phyloP scores from a whole-genome alignment of 1,140 invertebrate species.

The Papilio aristodemus region DNA sequence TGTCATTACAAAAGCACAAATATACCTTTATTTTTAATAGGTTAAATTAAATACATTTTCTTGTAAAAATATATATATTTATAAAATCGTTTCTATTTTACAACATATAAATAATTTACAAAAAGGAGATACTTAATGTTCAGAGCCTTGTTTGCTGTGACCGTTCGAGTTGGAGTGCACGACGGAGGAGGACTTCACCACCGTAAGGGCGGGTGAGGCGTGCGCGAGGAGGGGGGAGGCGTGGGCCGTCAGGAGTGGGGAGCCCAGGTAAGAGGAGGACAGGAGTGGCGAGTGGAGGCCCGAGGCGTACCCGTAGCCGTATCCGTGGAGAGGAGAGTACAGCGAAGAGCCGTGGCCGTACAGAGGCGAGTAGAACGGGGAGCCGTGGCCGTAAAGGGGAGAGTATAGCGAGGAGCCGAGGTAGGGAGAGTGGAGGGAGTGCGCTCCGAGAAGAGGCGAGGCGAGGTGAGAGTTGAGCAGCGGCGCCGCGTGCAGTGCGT shows the following conservation, averaged over 20 bases:
- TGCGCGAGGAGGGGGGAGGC: not conserved
- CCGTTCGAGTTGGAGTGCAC: not conserved
- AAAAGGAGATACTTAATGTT: not conserved
- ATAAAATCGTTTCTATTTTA: slow-evolving; percentile 13
- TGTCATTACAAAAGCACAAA: no score
- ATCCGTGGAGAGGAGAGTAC: not conserved
- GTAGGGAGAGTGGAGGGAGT: not conserved
- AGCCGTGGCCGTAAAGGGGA: not conserved
- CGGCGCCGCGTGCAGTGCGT: not conserved
- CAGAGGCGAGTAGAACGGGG: slow-evolving; percentile 2
- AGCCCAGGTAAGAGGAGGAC: slow-evolving; percentile 2
- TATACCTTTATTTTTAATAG: no score
- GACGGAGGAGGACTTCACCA: slow-evolving; percentile 6
- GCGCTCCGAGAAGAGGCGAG: slow-evolving; percentile 20
- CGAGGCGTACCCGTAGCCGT: not conserved
- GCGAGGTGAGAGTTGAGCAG: not conserved
- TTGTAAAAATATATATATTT: slow-evolving; percentile 21
- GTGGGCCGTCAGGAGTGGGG: not conserved
- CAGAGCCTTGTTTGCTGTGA: not conserved
- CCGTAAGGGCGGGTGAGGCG: not conserved
- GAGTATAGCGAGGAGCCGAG: slow-evolving; percentile 6
- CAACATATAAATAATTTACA: slow-evolving; percentile 15
- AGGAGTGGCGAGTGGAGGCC: not conserved
- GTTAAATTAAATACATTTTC: not conserved
- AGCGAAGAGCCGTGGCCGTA: slow-evolving; percentile 1